Evolutionary conservation across 2,797 vertebrate genomes (phyloP), one percentile per base, ranked within the genome.

Genomic region (Pseudochirops cupreus): DNA sequence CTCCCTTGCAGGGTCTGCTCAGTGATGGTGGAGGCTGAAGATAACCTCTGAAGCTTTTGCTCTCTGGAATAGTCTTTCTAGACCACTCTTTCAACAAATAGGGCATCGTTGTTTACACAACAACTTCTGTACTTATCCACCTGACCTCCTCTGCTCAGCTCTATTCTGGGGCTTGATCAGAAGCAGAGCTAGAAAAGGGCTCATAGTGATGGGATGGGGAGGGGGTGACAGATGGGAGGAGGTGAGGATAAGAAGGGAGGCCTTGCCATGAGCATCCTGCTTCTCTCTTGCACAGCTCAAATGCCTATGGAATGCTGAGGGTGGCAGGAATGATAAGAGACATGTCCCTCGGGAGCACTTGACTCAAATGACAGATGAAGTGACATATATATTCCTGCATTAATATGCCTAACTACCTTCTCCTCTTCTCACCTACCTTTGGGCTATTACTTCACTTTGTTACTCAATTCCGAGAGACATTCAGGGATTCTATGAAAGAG

Each of bases 21-120:
- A 62, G 54, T 56, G 9, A 92, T 89, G 12, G 50, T 50, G n/a
- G 91, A 94, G 18, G 54, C 46, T 29, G 53, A 94, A 96, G 67
- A 92, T 1, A 96, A 91, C 10, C 46, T 59, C 21, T 1, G 55
- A 57, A 62, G 58, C 93, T 91, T 93, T 90, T 91, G 14, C 96
- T 54, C 89, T 95, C 24, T 29, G 24, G 94, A 50, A 95, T 33
- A 46, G 5, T 59, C 55, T 67, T n/a, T 53, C 16, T 24, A 53
- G 54, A 50, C n/a, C 50, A 24, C 46, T 14, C 39, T 53, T 91
- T 94, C 57, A 56, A 0, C 33, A 55, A 91, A 82, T 11, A 46
- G 39, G 74, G 74, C 39, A 26, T 39, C 24, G 1, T 46, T 46
- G 39, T 82, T 82, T 46, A 24, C n/a, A 39, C 57, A 31, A 62